Base-by-base conservation (phyloP, 2,888 invertebrate species). In the Amphipoea lucens region DNA sequence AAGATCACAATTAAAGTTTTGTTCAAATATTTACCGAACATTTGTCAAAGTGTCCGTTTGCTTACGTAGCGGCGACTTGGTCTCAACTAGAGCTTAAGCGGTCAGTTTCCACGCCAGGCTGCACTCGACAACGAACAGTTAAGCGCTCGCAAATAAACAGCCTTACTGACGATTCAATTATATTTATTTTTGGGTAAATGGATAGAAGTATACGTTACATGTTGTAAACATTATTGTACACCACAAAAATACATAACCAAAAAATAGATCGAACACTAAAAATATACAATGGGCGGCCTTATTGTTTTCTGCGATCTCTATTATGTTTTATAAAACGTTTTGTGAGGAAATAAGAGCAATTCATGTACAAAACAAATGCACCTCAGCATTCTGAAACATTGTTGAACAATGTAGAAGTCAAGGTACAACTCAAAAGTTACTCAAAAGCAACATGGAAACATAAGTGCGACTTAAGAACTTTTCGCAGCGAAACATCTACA, bases 31-130 rank as follows among this genome's bases (percentile, higher is more conserved):
- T 78, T 85, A 78, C 67, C 57, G 66, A 74, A 74, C 68, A 82
- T 88, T 88, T 82, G 74, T 81, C 86, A 81, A 78, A 81, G 78
- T 85, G 76, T 85, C 86, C 75, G 88, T 69, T 85, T 77, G 74
- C 76, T 77, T 77, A 66, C 77, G 54, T 74, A 68, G 77, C 71
- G 74, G 75, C 36, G 76, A 70, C 85, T 76, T 70, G 72, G 75
- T 82, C 88, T 68, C 71, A 76, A 85, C 65, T 65, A 63, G 75
- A 85, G 88, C 86, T 88, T 82, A 82, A 76, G 78, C 86, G 86
- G 86, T 78, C 86, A 86, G 68, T 86, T 81, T 75, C 74, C 74
- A 48, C 77, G 88, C 72, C 36, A 29, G 72, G 74, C 57, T 87
- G 85, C 76, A 36, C 77, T 69, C 72, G 68, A 70, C 74, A 85